Conservation (phyloP, 2,888 invertebrate genomes). For the Volucella inanis region DNA sequence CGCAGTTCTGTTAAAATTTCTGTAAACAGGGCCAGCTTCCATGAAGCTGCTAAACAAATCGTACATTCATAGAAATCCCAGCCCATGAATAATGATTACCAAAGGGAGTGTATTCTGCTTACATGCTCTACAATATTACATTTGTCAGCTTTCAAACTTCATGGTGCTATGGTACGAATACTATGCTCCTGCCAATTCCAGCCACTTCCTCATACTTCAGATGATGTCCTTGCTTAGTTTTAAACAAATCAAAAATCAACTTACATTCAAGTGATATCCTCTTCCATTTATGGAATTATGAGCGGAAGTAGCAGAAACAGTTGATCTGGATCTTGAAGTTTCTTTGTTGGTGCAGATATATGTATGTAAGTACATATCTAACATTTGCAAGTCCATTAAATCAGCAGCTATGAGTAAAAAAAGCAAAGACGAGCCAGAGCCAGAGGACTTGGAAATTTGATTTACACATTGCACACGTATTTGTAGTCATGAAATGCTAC, state of each 20-base stretch:
- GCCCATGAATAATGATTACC: conserved; percentile 75
- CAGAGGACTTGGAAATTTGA: conserved; percentile 59
- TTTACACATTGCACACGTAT: conserved; percentile 57
- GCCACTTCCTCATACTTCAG: too few relatives aligned
- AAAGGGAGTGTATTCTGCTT: conserved; percentile 68
- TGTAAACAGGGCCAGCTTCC: conserved; percentile 64
- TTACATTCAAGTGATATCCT: conserved; percentile 67
- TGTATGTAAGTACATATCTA: not conserved
- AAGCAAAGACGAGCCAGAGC: not conserved
- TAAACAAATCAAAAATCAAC: conserved; percentile 73
- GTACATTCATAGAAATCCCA: conserved; percentile 74
- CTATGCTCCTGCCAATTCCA: not conserved
- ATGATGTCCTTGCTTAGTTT: conserved; percentile 61
- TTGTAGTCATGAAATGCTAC: conserved; percentile 29
- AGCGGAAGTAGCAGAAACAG: conserved; percentile 51
- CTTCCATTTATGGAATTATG: conserved; percentile 67
- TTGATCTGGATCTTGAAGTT: conserved; percentile 45
- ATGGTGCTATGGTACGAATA: too few relatives aligned
- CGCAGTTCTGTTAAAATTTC: conserved; percentile 57
- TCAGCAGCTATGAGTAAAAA: conserved; percentile 9
- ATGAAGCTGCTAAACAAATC: conserved; percentile 66
- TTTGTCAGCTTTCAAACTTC: conserved; percentile 18
- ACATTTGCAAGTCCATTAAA: conserved; percentile 68
- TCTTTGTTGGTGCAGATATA: conserved; percentile 16
- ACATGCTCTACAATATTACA: conserved; percentile 60